Conservation (phyloP, 2,113 vertebrate species). For the Odocoileus hemionus region DNA sequence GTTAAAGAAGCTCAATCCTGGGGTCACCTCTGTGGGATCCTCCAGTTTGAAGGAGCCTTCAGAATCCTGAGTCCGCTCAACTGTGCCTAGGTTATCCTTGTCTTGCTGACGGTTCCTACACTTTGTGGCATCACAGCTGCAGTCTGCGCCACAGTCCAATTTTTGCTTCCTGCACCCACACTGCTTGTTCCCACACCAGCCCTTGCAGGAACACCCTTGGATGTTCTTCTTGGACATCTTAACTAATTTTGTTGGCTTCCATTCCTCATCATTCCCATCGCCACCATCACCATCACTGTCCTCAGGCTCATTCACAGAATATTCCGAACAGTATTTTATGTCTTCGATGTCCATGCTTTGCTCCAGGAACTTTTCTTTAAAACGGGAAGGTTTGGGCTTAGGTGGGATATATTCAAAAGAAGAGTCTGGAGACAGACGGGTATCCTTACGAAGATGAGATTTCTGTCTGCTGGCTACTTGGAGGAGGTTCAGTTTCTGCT, state of each 20-base stretch:
- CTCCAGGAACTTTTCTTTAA: constrained; percentile 79
- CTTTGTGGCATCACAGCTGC: constrained; percentile 82
- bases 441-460: constrained; percentile 46
- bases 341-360: constrained; percentile 80
- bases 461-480: constrained; percentile 87
- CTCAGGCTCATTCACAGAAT: constrained; percentile 71
- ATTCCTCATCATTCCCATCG: constrained; percentile 78
- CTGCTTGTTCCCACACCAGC: constrained; percentile 88
- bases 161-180: constrained; percentile 92
- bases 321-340: constrained; percentile 81
- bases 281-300: constrained; percentile 46
- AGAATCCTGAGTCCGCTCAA: constrained; percentile 74
- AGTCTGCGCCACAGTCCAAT: constrained; percentile 83
- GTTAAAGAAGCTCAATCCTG: constrained; percentile 89
- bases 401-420: constrained; percentile 92
- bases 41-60: constrained; percentile 80
- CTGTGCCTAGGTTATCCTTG: constrained; percentile 30
- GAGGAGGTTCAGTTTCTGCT: constrained; percentile 88
- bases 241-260: constrained; percentile 82
- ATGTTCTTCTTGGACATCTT: constrained; percentile 77
- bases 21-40: constrained; percentile 79
- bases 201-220: constrained; percentile 91
- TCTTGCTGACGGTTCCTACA: constrained; percentile 87
- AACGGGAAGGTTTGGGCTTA: constrained; percentile 87
- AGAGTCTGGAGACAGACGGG: constrained; percentile 78